Evolutionary conservation across 92 coral and sea anemone genomes (phyloP).

Genomic region (Epizoanthus stellaris): DNA sequence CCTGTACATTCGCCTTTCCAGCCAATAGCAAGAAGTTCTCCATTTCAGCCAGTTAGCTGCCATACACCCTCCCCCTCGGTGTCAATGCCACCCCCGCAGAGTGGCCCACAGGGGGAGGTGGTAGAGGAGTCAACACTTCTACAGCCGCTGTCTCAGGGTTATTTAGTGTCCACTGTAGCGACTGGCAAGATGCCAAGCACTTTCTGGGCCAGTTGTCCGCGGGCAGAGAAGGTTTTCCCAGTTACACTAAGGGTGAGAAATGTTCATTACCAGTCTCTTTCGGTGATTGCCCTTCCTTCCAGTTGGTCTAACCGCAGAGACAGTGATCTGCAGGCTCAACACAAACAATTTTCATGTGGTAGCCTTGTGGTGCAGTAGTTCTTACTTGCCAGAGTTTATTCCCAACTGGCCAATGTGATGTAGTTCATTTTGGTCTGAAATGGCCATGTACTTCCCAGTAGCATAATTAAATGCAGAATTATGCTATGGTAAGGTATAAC

Average conservation of each 20-base stretch:
- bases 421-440: too few species aligned
- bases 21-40: conserved; percentile 85
- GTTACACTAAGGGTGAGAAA: conserved; percentile 74
- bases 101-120: conserved; percentile 47
- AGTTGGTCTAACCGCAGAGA: background rate
- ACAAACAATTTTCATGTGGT: too few species aligned
- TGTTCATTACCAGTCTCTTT: too few species aligned
- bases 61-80: conserved; percentile 76
- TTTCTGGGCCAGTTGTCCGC: conserved; percentile 77
- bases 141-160: conserved; percentile 82
- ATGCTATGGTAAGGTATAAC: too few species aligned
- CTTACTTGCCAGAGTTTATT: too few species aligned
- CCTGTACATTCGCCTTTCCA: conserved; percentile 82
- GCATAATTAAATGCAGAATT: too few species aligned
- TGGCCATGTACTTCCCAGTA: too few species aligned
- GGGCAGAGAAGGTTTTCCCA: conserved; percentile 75
- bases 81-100: conserved; percentile 52
- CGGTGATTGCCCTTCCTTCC: background rate
- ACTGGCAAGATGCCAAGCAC: conserved; percentile 77
- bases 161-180: conserved; percentile 78
- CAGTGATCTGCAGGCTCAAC: too few species aligned
- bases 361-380: too few species aligned
- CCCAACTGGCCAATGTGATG: too few species aligned
- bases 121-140: conserved; percentile 43
- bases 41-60: conserved; percentile 81